These are phyloP conservation scores for Yponomeuta sedellus DNA, from an alignment of 2,888 invertebrate genomes.

Conservation along the genomic window DNA sequence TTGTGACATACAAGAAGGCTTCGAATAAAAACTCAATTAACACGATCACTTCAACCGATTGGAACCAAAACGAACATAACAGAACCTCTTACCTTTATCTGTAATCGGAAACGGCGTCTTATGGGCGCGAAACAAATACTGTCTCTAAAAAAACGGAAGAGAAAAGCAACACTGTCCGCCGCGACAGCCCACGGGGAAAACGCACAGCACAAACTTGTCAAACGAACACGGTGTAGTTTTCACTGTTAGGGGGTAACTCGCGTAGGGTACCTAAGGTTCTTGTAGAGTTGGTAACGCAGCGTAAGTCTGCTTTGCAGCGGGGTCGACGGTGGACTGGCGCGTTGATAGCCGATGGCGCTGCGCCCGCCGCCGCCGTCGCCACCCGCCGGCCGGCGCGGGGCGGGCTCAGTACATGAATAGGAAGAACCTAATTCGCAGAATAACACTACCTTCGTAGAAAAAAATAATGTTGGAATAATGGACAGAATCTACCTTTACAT, in stretches of 20 bases:
- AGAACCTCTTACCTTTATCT: not conserved
- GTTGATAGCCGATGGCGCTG: not conserved
- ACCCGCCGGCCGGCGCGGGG: not conserved
- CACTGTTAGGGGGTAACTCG: slow-evolving; percentile 4
- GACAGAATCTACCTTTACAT: too few relatives aligned
- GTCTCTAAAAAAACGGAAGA: not conserved
- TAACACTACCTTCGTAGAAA: too few relatives aligned
- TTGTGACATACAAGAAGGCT: not conserved
- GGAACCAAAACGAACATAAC: not conserved
- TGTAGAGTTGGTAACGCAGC: slow-evolving; percentile 12
- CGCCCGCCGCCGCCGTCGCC: not conserved
- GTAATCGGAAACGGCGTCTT: not conserved
- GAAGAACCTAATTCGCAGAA: too few relatives aligned
- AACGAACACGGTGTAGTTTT: not conserved
- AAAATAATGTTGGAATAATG: too few relatives aligned
- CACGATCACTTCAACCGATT: not conserved
- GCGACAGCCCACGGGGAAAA: not conserved
- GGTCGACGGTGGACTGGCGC: not conserved
- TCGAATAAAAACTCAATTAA: not conserved
- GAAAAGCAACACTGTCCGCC: not conserved
- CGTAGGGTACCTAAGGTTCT: slow-evolving; percentile 16
- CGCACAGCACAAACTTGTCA: slow-evolving; percentile 2
- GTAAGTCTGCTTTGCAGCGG: not conserved
- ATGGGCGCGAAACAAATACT: not conserved
- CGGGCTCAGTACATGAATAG: not conserved